Evolutionary conservation across 2,797 vertebrate species (phyloP).

Genomic region (Alosa sapidissima): DNA sequence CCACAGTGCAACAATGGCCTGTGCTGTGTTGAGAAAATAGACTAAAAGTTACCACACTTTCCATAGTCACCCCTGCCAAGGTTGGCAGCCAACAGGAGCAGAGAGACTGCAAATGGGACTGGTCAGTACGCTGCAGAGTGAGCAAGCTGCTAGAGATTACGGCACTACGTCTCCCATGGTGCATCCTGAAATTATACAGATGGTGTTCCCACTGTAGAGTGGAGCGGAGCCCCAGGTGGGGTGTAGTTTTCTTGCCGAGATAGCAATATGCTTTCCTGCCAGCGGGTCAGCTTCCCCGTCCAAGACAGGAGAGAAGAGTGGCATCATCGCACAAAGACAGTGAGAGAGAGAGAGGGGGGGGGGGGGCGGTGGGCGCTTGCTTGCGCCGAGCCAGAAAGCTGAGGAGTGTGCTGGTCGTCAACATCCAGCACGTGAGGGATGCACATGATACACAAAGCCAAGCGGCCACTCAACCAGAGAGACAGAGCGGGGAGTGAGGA

Average conservation of each 20-base stretch:
- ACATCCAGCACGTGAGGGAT: slow-evolving; percentile 24
- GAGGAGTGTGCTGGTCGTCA: slow-evolving; percentile 46
- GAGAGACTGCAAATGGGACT: slow-evolving; percentile 3
- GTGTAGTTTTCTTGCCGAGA: slow-evolving; percentile 61
- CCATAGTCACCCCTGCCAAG: slow-evolving; percentile 17
- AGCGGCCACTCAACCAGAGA: slow-evolving; percentile 13
- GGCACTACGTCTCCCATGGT: slow-evolving; percentile 61
- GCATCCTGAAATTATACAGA: slow-evolving; percentile 64
- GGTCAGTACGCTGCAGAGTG: slow-evolving; percentile 49
- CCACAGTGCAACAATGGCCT: neutral
- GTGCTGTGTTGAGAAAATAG: neutral
- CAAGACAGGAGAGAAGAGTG: slow-evolving; percentile 51
- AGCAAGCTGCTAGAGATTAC: slow-evolving; percentile 53
- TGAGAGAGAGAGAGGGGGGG: slow-evolving; percentile 15
- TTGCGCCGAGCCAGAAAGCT: slow-evolving; percentile 42
- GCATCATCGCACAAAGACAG: neutral
- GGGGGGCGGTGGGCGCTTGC: neutral
- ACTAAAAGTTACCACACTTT: neutral
- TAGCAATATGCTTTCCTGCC: slow-evolving; percentile 67
- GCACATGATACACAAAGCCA: slow-evolving; percentile 23
- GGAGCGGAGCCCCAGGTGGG: slow-evolving; percentile 35
- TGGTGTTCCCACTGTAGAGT: slow-evolving; percentile 62
- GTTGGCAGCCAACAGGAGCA: neutral
- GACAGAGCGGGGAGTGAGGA: slow-evolving; percentile 1
- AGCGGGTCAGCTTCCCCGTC: slow-evolving; percentile 49